A percentile compares a stretch with the other conserved stretches of the same genome.
Evolutionary conservation across 2,797 vertebrate genomes (phyloP).

Genomic region (Sebastes umbrosus): DNA sequence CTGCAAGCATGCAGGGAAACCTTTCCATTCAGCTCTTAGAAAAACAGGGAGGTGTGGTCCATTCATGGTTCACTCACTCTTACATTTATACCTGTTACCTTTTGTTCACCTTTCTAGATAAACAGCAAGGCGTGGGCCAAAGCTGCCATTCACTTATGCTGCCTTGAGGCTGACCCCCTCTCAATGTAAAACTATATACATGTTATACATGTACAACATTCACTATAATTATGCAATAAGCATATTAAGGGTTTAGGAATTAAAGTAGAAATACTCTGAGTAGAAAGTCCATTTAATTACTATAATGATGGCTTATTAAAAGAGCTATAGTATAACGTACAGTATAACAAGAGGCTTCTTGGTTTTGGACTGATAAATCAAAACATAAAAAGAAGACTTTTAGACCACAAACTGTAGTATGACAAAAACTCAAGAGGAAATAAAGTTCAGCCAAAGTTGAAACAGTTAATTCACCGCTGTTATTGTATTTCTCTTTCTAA

Average conservation of each 20-base stretch:
- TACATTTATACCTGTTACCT: constrained; percentile 44
- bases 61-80: constrained; percentile 51
- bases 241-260: neutral
- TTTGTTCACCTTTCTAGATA: constrained; percentile 53
- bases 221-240: neutral
- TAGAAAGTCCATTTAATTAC: neutral
- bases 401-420: neutral
- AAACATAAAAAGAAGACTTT: neutral
- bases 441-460: constrained; percentile 3
- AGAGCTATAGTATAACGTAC: neutral
- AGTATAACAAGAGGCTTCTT: neutral
- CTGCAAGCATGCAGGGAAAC: neutral
- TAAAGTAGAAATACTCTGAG: neutral
- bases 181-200: too few relatives aligned
- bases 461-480: neutral
- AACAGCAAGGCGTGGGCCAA: constrained; percentile 40
- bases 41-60: constrained; percentile 53
- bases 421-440: neutral
- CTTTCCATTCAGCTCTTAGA: constrained; percentile 46
- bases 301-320: neutral
- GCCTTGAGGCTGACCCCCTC: constrained; percentile 10
- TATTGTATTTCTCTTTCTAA: constrained; percentile 5
- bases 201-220: neutral
- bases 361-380: neutral
- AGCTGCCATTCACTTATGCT: constrained; percentile 32